Evolutionary conservation across 2,888 invertebrate species (phyloP), one percentile per base, ranked within the genome.

Genomic region (Drosophila mettleri): DNA sequence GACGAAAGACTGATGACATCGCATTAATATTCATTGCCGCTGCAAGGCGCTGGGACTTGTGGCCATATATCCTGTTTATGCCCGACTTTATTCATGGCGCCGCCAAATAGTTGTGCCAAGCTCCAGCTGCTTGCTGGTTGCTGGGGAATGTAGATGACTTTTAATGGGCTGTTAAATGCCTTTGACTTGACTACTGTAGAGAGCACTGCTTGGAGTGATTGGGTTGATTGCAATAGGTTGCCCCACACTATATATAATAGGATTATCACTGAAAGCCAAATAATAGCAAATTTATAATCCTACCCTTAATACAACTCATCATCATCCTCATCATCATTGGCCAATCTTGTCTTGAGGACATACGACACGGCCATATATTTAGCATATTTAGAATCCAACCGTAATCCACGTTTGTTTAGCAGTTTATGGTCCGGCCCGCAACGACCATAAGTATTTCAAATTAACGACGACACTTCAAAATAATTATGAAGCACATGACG

Each of bases 11-110:
- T 91, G 92, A 92, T 91, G 92, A 92, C 89, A 89, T 88, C 90
- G 89, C 92, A 92, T 92, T 92, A 92, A 92, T 92, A 92, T 92
- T 92, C 92, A 92, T 91, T 91, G 91, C 78, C 88, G 84, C 78
- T 69, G 57, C 72, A 72, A 78, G 80, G 66, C 80, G 71, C 86
- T 76, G 82, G 88, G 88, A 88, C 86, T 86, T 88, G 73, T 57
- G 84, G 78, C 74, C 84, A 76, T 86, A 71, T 73, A 88, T 85
- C 71, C 83, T 80, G 75, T 80, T 88, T 84, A 76, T 84, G 72
- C 69, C 61, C 8, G 78, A 66, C 74, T 80, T 80, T 78, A 78
- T 74, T 82, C 80, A 86, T 86, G 55, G 69, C 68, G 66, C 52
- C 76, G 59, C 57, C 69, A 66, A 74, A 78, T 69, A 69, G 72